Evolutionary conservation across 1,140 invertebrate genomes (phyloP).

Genomic region (Scaptomyza graminum): DNA sequence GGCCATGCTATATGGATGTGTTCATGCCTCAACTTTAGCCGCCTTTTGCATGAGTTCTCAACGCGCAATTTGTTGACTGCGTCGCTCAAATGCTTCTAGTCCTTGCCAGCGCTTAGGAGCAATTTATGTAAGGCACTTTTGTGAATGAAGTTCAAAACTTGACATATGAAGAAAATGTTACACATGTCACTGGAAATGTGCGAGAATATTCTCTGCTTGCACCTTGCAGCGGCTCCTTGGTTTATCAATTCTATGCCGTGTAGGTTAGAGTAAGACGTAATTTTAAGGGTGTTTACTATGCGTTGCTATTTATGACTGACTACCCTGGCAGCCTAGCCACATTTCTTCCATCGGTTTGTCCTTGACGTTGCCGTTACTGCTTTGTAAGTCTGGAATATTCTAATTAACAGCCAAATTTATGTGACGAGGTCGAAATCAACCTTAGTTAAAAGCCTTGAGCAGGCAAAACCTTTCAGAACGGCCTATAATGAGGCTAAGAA

Average conservation of each 20-base stretch:
- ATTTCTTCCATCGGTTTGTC: neutral
- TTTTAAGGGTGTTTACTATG: conserved; percentile 41
- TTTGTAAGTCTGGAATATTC: conserved; percentile 34
- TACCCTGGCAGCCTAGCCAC: neutral
- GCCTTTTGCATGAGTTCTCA: neutral
- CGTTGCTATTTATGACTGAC: conserved; percentile 48
- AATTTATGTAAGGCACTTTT: conserved; percentile 41
- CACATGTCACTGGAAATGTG: conserved; percentile 23
- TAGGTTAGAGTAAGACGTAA: conserved; percentile 25
- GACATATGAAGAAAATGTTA: conserved; percentile 14
- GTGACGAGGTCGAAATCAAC: conserved; percentile 27
- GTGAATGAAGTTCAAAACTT: conserved; percentile 63
- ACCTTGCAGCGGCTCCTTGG: conserved; percentile 20
- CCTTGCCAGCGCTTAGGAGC: neutral
- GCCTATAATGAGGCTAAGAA: neutral
- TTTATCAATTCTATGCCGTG: conserved; percentile 25
- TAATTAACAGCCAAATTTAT: conserved; percentile 23
- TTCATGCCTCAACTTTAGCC: neutral
- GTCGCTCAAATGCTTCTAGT: conserved; percentile 42
- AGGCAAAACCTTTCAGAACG: conserved; percentile 32
- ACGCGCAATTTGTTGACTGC: conserved; percentile 40
- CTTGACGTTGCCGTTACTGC: neutral
- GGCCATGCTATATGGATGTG: conserved; percentile 10
- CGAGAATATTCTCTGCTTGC: conserved; percentile 24
- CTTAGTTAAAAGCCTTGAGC: conserved; percentile 56